Evolutionary conservation across 1,140 invertebrate genomes (phyloP).

Genomic region (Tetragonula clypearis): DNA sequence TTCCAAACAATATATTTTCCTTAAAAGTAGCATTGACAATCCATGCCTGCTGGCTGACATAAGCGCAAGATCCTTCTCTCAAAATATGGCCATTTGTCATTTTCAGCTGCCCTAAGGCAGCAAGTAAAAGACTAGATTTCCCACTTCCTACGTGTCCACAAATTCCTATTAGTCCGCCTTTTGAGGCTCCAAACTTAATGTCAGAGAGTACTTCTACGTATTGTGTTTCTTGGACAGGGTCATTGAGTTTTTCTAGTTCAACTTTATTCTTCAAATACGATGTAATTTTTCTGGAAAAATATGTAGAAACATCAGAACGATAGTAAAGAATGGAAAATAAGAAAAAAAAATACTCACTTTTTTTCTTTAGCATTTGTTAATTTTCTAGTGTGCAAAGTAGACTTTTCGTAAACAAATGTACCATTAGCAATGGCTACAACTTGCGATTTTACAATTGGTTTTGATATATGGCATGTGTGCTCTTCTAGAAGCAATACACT

Average conservation of each 20-base stretch:
- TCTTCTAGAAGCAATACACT: conserved; percentile 81
- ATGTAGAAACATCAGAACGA: not conserved
- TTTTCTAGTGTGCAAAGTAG: conserved; percentile 28
- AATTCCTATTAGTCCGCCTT: conserved; percentile 85
- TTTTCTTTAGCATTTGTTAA: conserved; percentile 42
- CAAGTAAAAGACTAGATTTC: conserved; percentile 86
- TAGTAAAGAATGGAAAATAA: not conserved
- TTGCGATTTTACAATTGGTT: conserved; percentile 79
- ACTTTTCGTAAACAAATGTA: conserved; percentile 81
- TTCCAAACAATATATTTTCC: conserved; percentile 89
- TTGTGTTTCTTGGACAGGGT: conserved; percentile 46
- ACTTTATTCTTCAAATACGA: not conserved
- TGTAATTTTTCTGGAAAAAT: conserved; percentile 40
- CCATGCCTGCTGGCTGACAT: conserved; percentile 87
- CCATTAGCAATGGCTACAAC: conserved; percentile 83
- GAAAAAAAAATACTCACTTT: conserved; percentile 57
- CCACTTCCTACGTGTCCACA: conserved; percentile 87
- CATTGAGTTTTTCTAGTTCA: conserved; percentile 55
- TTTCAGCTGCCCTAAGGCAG: conserved; percentile 84
- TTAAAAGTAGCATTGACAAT: conserved; percentile 85
- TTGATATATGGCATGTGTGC: conserved; percentile 73
- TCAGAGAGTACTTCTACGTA: conserved; percentile 74
- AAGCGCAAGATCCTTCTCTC: conserved; percentile 84
- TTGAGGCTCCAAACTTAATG: conserved; percentile 72
- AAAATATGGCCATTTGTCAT: conserved; percentile 81